phyloP scores from a whole-genome alignment of 2,797 vertebrate species.

The Sebastolobus altivelis region DNA sequence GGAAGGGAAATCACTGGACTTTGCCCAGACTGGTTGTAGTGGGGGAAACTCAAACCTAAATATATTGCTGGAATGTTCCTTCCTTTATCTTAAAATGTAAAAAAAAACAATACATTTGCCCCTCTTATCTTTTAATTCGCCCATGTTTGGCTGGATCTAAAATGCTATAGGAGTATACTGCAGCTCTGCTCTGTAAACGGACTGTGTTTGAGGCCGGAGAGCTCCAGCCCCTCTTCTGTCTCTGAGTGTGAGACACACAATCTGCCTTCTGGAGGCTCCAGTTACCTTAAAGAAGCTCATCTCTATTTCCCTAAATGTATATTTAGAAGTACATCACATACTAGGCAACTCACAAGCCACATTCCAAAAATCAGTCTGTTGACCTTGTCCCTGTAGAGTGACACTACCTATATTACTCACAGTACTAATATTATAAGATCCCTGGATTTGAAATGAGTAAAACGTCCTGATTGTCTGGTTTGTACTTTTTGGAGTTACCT shows the following conservation, averaged over 20 bases:
- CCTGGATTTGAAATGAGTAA: conserved; percentile 20
- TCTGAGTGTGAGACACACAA: conserved; percentile 63
- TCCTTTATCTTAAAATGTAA: neutral
- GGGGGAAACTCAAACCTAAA: neutral
- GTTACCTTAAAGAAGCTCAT: conserved; percentile 79
- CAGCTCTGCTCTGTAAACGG: neutral
- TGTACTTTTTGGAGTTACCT: neutral
- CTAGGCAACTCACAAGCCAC: conserved; percentile 76
- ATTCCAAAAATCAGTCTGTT: conserved; percentile 75
- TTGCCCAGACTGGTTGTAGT: neutral
- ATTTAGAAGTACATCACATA: conserved; percentile 83
- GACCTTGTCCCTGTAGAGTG: conserved; percentile 56
- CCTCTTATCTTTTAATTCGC: neutral
- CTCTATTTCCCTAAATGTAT: conserved; percentile 79
- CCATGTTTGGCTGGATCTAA: neutral
- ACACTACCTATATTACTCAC: conserved; percentile 53
- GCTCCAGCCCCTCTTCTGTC: conserved; percentile 20
- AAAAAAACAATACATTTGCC: neutral
- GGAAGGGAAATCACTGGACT: conserved; percentile 12
- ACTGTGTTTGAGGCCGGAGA: neutral
- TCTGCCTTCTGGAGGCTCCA: conserved; percentile 70
- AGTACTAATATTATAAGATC: conserved; percentile 35
- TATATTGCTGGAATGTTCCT: neutral
- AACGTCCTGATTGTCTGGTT: neutral
- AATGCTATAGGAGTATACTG: neutral